A percentile compares a stretch with the other conserved stretches of the same genome.
phyloP scores from a whole-genome alignment of 2,113 vertebrate species.

The Panurus biarmicus region DNA sequence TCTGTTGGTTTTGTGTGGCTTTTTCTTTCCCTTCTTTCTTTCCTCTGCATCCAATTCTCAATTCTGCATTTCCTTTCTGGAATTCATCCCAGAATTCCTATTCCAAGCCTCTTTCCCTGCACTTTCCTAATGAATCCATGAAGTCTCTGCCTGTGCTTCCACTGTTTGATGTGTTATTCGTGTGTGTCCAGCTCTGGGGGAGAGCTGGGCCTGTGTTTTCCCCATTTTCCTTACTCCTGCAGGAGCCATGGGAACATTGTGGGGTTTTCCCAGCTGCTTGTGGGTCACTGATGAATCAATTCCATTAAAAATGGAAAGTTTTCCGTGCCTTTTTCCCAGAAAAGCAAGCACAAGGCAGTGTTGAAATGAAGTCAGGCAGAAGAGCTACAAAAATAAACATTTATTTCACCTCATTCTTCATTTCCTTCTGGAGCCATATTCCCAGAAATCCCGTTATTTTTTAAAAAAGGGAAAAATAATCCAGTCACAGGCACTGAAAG shows the following conservation, averaged over 20 bases:
- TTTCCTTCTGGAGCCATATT: not conserved
- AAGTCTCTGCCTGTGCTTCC: not conserved
- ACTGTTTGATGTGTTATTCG: not conserved
- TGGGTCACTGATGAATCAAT: not conserved
- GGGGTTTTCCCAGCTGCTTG: not conserved
- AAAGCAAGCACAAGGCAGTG: not conserved
- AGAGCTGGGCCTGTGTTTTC: not conserved
- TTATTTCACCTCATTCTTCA: not conserved
- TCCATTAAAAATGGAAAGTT: not conserved
- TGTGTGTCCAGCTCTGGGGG: not conserved
- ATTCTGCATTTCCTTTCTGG: not conserved
- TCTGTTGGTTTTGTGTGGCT: not conserved
- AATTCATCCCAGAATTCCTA: not conserved
- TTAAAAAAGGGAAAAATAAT: not conserved
- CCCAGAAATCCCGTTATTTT: not conserved
- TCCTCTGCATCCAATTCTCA: not conserved
- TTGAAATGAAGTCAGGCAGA: not conserved
- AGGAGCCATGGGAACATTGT: not conserved
- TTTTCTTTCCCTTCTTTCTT: not conserved
- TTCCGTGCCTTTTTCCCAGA: not conserved
- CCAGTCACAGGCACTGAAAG: not conserved
- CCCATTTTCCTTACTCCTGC: not conserved
- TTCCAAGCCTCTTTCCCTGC: not conserved
- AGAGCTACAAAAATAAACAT: not conserved
- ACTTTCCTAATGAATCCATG: not conserved